Evolutionary conservation across 2,888 invertebrate species (phyloP), one percentile per base, ranked within the genome.

Genomic region (Malacosoma neustria): DNA sequence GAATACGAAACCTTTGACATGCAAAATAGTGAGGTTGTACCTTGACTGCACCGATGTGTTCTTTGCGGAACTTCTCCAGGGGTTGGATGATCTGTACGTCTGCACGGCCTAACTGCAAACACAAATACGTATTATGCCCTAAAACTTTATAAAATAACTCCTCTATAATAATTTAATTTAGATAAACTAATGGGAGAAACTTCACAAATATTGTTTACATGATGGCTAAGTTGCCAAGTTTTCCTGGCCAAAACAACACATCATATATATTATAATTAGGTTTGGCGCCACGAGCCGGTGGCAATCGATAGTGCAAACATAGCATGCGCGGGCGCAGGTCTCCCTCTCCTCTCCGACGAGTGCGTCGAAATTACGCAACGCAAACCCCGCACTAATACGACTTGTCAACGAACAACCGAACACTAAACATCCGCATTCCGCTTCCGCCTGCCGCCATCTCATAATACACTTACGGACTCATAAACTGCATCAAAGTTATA

Each of bases 21-120:
- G n/a, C n/a, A n/a, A n/a, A n/a, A n/a, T n/a, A n/a, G 15, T 15
- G 15, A 7, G 4, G 12, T 15, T 22, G 30, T 73, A 95, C 96
- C 89, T 98, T 98, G 40, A 97, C 98, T 39, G 93, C 95, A 35
- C 97, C 97, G 59, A 98, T 97, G 77, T 97, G 95, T 54, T 95
- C 94, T 76, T 97, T 97, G 43, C 98, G 90, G 86, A 98, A 98
- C 56, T 90, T 91, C 84, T 98, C 98, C 66, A 99, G 87, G 14
- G 98, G 97, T 67, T 93, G 91, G 60, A 99, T 93, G 65, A 98
- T 97, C 77, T 96, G 95, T 61, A 94, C 94, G 82, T 94, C 93
- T 36, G 98, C 96, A 48, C 94, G 91, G 51, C 95, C 95, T 84
- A 98, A 82, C 98, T 98, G 89, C 46, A 89, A 89, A 59, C 57